phyloP scores from a whole-genome alignment of 2,113 vertebrate genomes.

The Coracopsis vasa region DNA sequence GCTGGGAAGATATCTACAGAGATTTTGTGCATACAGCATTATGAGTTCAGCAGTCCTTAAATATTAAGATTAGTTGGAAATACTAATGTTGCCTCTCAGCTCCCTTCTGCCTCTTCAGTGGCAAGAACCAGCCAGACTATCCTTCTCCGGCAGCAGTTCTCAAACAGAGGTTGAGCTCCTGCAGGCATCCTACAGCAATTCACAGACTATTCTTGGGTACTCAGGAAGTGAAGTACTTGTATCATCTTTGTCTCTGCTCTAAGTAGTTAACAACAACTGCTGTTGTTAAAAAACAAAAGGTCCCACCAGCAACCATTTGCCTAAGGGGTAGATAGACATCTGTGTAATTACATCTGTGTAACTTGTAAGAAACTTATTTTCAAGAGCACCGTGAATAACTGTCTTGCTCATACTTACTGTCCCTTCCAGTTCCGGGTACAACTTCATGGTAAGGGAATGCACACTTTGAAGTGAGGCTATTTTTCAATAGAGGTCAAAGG shows the following conservation, averaged over 20 bases:
- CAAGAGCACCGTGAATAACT: background rate
- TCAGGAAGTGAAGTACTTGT: background rate
- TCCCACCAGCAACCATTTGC: background rate
- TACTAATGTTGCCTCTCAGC: background rate
- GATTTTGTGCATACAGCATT: background rate
- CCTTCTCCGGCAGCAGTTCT: background rate
- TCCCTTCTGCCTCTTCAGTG: background rate
- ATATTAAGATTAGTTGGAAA: background rate
- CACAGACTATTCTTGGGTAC: background rate
- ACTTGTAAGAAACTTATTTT: background rate
- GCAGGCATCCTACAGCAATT: background rate
- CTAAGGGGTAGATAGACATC: background rate
- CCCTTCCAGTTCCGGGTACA: background rate
- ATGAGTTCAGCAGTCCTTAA: background rate
- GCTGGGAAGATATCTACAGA: background rate
- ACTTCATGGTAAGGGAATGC: background rate
- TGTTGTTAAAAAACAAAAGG: background rate
- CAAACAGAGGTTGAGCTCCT: background rate
- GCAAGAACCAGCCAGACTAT: background rate
- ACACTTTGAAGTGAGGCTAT: background rate
- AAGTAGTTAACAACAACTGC: background rate
- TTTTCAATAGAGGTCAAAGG: background rate
- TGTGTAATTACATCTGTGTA: background rate
- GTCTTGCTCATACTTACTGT: background rate
- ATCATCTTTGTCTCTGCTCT: background rate